Conservation (phyloP, 2,797 vertebrate species). For the Odontamblyopus lacepedii region DNA sequence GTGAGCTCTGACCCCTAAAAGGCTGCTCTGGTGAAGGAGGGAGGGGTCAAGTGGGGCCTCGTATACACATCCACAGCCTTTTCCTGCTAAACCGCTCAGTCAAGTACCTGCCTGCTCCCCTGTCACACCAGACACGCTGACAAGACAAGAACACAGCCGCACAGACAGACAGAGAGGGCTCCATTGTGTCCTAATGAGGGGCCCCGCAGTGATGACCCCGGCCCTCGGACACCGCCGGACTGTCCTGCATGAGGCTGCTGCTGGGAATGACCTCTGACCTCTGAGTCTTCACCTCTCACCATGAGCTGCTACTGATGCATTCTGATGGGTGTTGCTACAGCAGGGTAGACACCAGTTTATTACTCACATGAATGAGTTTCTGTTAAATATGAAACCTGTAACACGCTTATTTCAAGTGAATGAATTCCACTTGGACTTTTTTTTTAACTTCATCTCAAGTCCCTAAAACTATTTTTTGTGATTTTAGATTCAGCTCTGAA, state of each 20-base stretch:
- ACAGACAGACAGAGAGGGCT: conserved; percentile 29
- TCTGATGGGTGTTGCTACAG: not conserved
- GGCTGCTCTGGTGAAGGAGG: not conserved
- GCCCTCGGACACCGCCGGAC: conserved; percentile 49
- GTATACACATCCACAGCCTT: conserved; percentile 18
- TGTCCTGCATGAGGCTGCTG: conserved; percentile 42
- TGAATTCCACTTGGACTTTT: no score
- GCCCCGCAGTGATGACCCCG: conserved; percentile 53
- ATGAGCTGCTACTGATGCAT: conserved; percentile 26
- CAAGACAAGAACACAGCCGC: conserved; percentile 41
- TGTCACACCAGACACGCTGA: conserved; percentile 42
- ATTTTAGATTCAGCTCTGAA: no score
- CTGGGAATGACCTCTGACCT: conserved; percentile 54
- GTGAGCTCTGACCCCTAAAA: conserved; percentile 39
- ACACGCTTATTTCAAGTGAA: no score
- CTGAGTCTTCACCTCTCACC: conserved; percentile 44
- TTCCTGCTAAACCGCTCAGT: conserved; percentile 18
- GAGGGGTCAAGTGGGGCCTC: conserved; percentile 35
- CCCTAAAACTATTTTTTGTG: no score
- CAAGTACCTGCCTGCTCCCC: conserved; percentile 31
- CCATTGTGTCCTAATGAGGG: conserved; percentile 55
- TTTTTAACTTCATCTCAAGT: no score
- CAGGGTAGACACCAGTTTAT: conserved; percentile 8
- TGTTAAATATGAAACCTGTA: no score
- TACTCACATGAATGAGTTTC: not conserved